phyloP scores from a whole-genome alignment of 2,113 vertebrate genomes.

The Meles meles region DNA sequence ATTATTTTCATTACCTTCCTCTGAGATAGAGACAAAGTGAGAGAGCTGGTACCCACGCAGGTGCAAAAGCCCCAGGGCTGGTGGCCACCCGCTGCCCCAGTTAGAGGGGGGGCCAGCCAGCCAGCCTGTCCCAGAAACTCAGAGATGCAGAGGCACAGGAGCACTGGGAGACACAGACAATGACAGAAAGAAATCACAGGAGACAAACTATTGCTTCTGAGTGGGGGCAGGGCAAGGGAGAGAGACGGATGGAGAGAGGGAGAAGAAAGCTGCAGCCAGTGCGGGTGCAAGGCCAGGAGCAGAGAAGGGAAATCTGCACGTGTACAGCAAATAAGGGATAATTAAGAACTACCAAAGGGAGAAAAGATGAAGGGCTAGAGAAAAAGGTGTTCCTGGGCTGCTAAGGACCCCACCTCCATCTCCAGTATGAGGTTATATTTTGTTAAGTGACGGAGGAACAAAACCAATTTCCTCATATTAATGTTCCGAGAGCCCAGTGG shows the following conservation, averaged over 20 bases:
- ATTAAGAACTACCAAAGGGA: background rate
- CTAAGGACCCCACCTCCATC: conserved; percentile 32
- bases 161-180: background rate
- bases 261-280: conserved; percentile 90
- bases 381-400: conserved; percentile 46
- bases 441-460: conserved; percentile 54
- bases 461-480: conserved; percentile 62
- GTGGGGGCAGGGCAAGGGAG: background rate
- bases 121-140: background rate
- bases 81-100: background rate
- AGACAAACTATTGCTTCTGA: conserved; percentile 88
- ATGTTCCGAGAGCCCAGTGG: conserved; percentile 46
- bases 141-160: background rate
- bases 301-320: conserved; percentile 89
- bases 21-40: conserved; percentile 91
- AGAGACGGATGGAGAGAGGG: conserved; percentile 53
- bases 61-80: conserved; percentile 54
- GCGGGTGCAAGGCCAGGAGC: conserved; percentile 91
- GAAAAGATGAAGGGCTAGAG: background rate
- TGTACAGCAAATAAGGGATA: background rate
- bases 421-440: conserved; percentile 64
- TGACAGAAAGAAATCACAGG: background rate
- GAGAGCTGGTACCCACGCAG: conserved; percentile 73
- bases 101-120: background rate
- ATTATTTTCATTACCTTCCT: conserved; percentile 98